These are phyloP conservation scores for Caenorhabditis remanei DNA, from an alignment of 1,140 invertebrate species.

Conservation along the genomic window DNA sequence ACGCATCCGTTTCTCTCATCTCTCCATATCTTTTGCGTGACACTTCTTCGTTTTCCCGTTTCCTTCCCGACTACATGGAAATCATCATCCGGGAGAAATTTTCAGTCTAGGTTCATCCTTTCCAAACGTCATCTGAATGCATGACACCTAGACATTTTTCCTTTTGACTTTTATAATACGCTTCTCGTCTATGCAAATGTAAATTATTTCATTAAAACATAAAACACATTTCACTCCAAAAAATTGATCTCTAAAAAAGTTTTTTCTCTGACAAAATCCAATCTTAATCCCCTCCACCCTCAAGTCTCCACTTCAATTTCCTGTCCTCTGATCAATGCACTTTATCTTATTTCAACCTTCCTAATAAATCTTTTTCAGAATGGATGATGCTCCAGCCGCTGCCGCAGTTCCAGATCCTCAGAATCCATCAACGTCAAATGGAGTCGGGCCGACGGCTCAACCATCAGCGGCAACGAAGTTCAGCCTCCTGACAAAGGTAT, in stretches of 20 bases:
- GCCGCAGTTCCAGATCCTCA: background rate
- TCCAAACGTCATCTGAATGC: background rate
- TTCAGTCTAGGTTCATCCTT: too few species aligned
- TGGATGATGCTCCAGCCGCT: background rate
- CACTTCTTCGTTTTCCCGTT: background rate
- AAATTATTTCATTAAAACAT: too few species aligned
- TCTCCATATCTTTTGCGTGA: background rate
- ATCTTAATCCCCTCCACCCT: background rate
- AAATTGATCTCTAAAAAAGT: too few species aligned
- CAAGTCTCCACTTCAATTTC: background rate
- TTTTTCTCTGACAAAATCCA: too few species aligned
- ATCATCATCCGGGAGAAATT: too few species aligned
- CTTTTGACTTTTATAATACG: background rate
- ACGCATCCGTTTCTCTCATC: background rate
- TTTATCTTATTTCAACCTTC: background rate
- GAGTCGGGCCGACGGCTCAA: background rate
- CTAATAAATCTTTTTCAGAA: background rate
- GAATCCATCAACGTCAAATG: conserved; percentile 11
- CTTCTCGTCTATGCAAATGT: too few species aligned
- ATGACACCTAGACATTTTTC: background rate
- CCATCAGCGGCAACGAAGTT: conserved; percentile 26
- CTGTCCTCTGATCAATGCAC: background rate
- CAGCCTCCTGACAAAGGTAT: conserved; percentile 13
- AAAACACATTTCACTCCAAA: too few species aligned
- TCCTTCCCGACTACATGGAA: background rate